phyloP scores from a whole-genome alignment of 1,140 invertebrate genomes.

The Papilio machaon region DNA sequence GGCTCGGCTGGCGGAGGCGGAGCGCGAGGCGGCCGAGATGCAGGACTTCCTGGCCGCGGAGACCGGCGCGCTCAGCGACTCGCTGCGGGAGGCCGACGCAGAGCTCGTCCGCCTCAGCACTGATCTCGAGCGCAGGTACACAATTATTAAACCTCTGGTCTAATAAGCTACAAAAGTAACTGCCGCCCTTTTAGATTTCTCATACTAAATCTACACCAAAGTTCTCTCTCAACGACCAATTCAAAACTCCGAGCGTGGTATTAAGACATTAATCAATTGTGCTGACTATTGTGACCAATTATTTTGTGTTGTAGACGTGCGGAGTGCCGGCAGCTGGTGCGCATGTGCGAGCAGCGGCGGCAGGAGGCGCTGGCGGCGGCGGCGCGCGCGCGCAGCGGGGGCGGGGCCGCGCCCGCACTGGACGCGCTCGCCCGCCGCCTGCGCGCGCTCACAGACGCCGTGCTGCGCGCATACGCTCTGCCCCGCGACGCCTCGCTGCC shows the following conservation, averaged over 20 bases:
- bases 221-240: no score
- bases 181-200: no score
- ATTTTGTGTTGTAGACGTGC: slow-evolving; percentile 81
- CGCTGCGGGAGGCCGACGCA: slow-evolving; percentile 87
- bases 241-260: no score
- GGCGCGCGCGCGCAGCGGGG: slow-evolving; percentile 83
- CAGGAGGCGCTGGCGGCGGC: slow-evolving; percentile 84
- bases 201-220: no score
- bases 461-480: slow-evolving; percentile 88
- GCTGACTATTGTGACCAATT: no score
- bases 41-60: slow-evolving; percentile 86
- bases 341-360: slow-evolving; percentile 90
- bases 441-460: slow-evolving; percentile 86
- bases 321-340: slow-evolving; percentile 89
- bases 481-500: slow-evolving; percentile 90
- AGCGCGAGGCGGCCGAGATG: slow-evolving; percentile 81
- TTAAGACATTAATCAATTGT: no score
- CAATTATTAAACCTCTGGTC: not conserved
- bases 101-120: slow-evolving; percentile 83
- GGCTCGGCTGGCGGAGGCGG: slow-evolving; percentile 86
- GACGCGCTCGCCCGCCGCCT: slow-evolving; percentile 87
- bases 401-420: slow-evolving; percentile 86
- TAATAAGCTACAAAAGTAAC: no score
- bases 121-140: slow-evolving; percentile 80
- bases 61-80: slow-evolving; percentile 85